Base-by-base conservation (phyloP, 2,888 invertebrate genomes). In the Megamerina dolium region DNA sequence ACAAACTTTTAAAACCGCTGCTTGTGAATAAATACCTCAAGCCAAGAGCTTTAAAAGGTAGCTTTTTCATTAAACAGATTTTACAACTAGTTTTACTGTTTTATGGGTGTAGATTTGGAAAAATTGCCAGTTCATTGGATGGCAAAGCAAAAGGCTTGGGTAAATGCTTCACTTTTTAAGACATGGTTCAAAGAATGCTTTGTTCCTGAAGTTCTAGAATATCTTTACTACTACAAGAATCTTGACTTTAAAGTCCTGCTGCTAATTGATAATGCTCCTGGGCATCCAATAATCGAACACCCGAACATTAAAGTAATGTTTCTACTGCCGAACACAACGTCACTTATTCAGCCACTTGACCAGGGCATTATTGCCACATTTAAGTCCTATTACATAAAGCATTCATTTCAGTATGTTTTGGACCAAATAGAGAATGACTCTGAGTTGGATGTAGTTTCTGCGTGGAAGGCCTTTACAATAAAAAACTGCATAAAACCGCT, bases 1-100 rank as follows among this genome's bases (percentile, higher is more conserved):
- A 59, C 46, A 53, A 47, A 18, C 56, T 59, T 41, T 26, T 57
- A 35, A 64, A 64, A 50, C 63, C 66, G 23, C 41, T 66, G 27
- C 48, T 66, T 14, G 49, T 64, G 19, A 57, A 66, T 49, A 46
- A 45, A 13, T 54, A 54, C 6, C 52, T 53, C 44, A 64, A 60
- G 53, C 63, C 61, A 35, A 47, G 53, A 41, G 52, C 55, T 36
- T 35, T 62, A 18, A 61, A 57, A 50, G 46, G 50, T 30, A 32
- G 49, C 23, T 4, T 18, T 5, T n/a, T n/a, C n/a, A n/a, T n/a
- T n/a, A n/a, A n/a, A n/a, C n/a, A n/a, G n/a, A n/a, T n/a, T n/a
- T n/a, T n/a, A n/a, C n/a, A n/a, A n/a, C n/a, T n/a, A n/a, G n/a
- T n/a, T n/a, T n/a, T n/a, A n/a, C n/a, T n/a, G n/a, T n/a, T n/a